These are phyloP conservation scores for Ictalurus punctatus DNA, from an alignment of 2,113 vertebrate species.

Conservation along the genomic window DNA sequence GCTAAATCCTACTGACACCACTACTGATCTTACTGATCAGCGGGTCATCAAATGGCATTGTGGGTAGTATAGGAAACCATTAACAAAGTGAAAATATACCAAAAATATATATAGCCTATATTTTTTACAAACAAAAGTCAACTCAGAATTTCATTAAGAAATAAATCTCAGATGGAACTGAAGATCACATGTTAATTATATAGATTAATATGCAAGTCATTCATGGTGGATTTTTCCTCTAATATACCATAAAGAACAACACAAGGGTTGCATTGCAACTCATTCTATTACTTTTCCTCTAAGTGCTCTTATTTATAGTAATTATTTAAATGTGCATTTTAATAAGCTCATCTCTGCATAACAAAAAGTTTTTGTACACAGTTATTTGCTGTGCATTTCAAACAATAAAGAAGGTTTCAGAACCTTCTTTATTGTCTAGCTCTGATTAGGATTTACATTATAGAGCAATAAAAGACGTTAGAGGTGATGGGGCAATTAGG, in stretches of 20 bases:
- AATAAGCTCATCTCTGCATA: not conserved
- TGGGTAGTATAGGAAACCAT: not conserved
- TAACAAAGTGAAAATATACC: not conserved
- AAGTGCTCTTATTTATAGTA: not conserved
- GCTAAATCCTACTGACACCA: not conserved
- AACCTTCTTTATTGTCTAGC: not conserved
- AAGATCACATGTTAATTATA: not conserved
- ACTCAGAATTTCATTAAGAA: not conserved
- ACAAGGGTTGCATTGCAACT: not conserved
- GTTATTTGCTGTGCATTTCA: constrained; percentile 4
- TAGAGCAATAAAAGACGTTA: constrained; percentile 19
- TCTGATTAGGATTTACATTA: constrained; percentile 30
- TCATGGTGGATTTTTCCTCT: not conserved
- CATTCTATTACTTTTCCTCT: not conserved
- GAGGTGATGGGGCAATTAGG: constrained; percentile 33
- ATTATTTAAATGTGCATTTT: not conserved
- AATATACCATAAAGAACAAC: not conserved
- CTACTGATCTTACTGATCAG: too few species aligned
- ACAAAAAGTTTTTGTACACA: not conserved
- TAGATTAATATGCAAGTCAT: not conserved
- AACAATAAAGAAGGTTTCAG: not conserved
- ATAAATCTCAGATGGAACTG: not conserved
- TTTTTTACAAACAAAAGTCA: too few species aligned
- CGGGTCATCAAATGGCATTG: not conserved
- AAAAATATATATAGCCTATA: too few species aligned